phyloP scores from a whole-genome alignment of 1,140 invertebrate genomes.

The Drosophila grimshawi region DNA sequence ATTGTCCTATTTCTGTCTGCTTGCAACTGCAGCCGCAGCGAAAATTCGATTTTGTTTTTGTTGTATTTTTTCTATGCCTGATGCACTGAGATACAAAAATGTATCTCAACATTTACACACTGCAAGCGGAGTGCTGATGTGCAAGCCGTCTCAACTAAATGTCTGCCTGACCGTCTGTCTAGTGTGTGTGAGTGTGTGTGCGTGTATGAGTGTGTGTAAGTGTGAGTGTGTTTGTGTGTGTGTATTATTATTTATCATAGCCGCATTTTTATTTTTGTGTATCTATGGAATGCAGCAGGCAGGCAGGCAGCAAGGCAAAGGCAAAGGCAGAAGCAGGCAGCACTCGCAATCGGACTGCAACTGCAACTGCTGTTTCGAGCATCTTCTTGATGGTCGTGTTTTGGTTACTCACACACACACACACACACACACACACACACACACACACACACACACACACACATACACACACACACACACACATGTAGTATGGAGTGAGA shows the following conservation, averaged over 20 bases:
- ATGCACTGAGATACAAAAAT: conserved; percentile 42
- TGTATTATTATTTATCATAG: conserved; percentile 79
- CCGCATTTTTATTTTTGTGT: conserved; percentile 81
- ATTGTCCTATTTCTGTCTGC: conserved; percentile 52
- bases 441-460: no score
- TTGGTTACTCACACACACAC: conserved; percentile 32
- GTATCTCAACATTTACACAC: conserved; percentile 43
- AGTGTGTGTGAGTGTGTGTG: background rate
- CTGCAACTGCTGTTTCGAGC: conserved; percentile 52
- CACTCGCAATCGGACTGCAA: conserved; percentile 25
- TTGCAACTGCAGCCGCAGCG: conserved; percentile 14
- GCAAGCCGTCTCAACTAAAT: conserved; percentile 22
- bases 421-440: conserved; percentile 23
- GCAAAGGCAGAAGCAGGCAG: conserved; percentile 35
- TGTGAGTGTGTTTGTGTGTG: conserved; percentile 20
- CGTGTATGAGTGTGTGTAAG: conserved; percentile 1
- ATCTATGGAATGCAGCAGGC: conserved; percentile 77
- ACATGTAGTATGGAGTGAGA: background rate
- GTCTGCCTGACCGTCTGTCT: conserved; percentile 17
- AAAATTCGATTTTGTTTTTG: conserved; percentile 14
- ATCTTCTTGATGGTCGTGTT: conserved; percentile 43
- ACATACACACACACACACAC: conserved; percentile 27
- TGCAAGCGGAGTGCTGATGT: conserved; percentile 24
- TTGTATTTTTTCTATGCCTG: background rate
- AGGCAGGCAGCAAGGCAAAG: conserved; percentile 35